Evolutionary conservation across 2,888 invertebrate species (phyloP), one percentile per base, ranked within the genome.

Genomic region (Aleiodes testaceus): DNA sequence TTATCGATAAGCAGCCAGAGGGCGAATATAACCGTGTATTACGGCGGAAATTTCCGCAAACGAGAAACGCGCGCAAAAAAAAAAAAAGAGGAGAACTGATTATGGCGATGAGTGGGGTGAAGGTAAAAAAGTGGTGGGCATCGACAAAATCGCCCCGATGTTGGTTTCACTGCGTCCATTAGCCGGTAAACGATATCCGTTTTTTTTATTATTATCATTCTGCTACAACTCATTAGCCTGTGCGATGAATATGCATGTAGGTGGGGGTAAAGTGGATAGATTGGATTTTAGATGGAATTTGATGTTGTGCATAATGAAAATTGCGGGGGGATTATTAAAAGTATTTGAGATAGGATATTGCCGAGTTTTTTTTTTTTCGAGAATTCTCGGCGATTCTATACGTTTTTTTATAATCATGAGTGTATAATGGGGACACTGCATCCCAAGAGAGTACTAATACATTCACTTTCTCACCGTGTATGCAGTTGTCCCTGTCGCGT

Each of bases 401-500:
- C 5, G 5, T 44, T 20, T 61, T 61, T 22, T 53, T 52, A 66
- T 72, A 66, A 63, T 72, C 50, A 72, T 69, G 65, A 71, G 49
- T 61, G 36, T 14, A 73, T 71, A 74, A 74, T 71, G 53, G 55
- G 12, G 44, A 45, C 2, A 63, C n/a, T 20, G 47, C 59, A 59
- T 36, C 59, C 14, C 59, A 16, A 59, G n/a, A 59, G 44, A 18
- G 63, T 44, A 53, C 44, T 59, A 50, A 36, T 67, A 49, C 70
- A 30, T 11, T 16, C 47, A 12, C 2, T 14, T 55, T 30, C 12
- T 20, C 55, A 59, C 59, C 42, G 18, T 14, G 14, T 22, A 14
- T 18, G 36, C 64, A 64, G 52, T 73, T 63, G 73, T 72, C 70
- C 73, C 73, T 72, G 74, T 70, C 68, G 52, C 73, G 52, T 72